Conservation (phyloP, 2,797 vertebrate genomes). For the Sebastes matsubarae region DNA sequence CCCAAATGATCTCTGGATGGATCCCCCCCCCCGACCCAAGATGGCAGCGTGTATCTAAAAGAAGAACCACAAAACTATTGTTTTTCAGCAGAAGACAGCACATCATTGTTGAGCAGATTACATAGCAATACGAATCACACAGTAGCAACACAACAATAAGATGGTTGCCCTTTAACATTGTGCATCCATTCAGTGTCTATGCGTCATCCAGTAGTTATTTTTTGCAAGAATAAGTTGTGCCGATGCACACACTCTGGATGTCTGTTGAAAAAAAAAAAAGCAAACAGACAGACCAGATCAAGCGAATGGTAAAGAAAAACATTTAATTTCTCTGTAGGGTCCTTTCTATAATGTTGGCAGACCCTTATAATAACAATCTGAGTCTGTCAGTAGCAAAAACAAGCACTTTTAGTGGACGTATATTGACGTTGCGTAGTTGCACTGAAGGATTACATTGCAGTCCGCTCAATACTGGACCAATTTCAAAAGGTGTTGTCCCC, state of each 20-base stretch:
- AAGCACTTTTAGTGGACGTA: no score
- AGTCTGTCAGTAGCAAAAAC: accelerated
- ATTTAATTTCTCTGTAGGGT: no score
- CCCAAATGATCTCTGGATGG: constrained; percentile 10
- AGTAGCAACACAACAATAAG: background rate
- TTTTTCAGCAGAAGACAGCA: constrained; percentile 16
- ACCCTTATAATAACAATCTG: no score
- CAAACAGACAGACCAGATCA: no score
- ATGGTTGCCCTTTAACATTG: background rate
- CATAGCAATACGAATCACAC: background rate
- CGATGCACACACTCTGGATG: background rate
- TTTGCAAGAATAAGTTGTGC: background rate
- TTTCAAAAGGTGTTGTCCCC: no score
- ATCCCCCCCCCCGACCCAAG: background rate
- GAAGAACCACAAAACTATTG: background rate
- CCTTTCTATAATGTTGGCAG: no score
- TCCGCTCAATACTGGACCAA: no score
- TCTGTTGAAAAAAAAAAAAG: background rate
- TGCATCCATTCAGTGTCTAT: background rate
- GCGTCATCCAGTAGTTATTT: background rate
- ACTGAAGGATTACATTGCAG: no score
- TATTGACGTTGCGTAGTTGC: accelerated
- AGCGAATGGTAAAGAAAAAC: no score
- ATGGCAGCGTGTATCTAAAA: background rate
- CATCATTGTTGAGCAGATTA: constrained; percentile 9